These are phyloP conservation scores for Urosaurus nigricauda DNA, from an alignment of 2,797 vertebrate genomes.

Conservation along the genomic window DNA sequence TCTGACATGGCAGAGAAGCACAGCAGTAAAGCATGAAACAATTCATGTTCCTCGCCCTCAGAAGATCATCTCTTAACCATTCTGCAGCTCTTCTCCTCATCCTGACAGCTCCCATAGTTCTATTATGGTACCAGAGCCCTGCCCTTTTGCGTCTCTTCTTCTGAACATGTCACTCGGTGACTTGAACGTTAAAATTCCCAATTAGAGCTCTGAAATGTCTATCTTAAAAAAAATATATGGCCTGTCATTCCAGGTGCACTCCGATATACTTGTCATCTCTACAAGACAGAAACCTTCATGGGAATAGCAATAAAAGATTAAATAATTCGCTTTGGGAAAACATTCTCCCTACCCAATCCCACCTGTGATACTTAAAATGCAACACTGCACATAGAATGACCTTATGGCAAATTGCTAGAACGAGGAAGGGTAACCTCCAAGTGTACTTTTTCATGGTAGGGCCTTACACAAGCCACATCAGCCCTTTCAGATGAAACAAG, in stretches of 20 bases:
- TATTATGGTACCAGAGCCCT: slow-evolving; percentile 25
- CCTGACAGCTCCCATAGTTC: slow-evolving; percentile 43
- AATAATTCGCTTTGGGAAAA: slow-evolving; percentile 51
- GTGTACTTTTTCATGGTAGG: too few species aligned
- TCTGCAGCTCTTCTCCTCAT: slow-evolving; percentile 39
- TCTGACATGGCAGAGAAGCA: slow-evolving; percentile 45
- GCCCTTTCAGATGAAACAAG: too few species aligned
- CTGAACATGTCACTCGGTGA: background rate
- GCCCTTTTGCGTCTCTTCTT: slow-evolving; percentile 36
- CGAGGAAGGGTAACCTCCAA: too few species aligned
- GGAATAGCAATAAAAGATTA: slow-evolving; percentile 36
- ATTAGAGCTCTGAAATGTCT: slow-evolving; percentile 45
- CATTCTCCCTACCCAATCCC: background rate
- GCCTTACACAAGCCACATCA: too few species aligned
- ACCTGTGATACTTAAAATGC: background rate
- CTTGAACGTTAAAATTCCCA: slow-evolving; percentile 44
- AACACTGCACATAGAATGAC: background rate
- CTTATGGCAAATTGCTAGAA: background rate
- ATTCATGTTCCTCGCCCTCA: slow-evolving; percentile 21
- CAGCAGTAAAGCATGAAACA: background rate
- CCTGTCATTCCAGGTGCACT: slow-evolving; percentile 49
- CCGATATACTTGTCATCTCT: slow-evolving; percentile 46
- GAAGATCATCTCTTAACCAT: slow-evolving; percentile 30
- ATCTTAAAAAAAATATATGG: slow-evolving; percentile 45
- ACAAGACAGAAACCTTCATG: slow-evolving; percentile 29